phyloP scores from a whole-genome alignment of 1,140 invertebrate genomes.

The Mya arenaria region DNA sequence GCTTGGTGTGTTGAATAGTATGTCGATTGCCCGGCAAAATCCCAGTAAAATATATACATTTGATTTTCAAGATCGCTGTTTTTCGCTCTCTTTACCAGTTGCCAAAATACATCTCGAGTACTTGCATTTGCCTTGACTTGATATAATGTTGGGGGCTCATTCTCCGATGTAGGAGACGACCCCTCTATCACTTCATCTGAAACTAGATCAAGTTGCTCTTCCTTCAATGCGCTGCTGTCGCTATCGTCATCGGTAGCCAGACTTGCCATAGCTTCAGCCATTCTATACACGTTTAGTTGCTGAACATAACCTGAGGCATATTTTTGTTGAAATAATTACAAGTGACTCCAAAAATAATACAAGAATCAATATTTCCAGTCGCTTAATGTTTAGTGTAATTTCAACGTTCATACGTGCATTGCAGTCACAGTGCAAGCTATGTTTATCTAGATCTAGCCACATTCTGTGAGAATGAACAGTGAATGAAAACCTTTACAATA shows the following conservation, averaged over 20 bases:
- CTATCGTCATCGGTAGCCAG: neutral
- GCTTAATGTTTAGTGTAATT: no score
- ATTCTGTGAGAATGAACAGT: no score
- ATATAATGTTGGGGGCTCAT: neutral
- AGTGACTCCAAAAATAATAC: no score
- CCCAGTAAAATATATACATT: conserved; percentile 34
- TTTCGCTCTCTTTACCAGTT: neutral
- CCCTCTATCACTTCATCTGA: neutral
- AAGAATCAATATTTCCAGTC: no score
- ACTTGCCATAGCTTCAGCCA: conserved; percentile 28
- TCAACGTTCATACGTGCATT: no score
- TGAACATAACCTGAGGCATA: conserved; percentile 7
- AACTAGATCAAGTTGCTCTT: neutral
- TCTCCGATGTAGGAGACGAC: neutral
- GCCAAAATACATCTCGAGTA: neutral
- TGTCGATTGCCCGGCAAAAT: conserved; percentile 31
- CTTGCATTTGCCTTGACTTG: neutral
- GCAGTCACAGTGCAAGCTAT: no score
- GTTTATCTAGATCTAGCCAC: no score
- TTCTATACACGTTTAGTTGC: conserved; percentile 17
- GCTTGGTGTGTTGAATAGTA: conserved; percentile 4
- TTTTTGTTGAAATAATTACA: no score
- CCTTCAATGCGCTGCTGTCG: neutral
- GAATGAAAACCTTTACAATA: no score
- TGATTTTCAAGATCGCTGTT: neutral